Conservation (phyloP, 2,888 invertebrate species). For the Zhuqinia jingwanae region DNA sequence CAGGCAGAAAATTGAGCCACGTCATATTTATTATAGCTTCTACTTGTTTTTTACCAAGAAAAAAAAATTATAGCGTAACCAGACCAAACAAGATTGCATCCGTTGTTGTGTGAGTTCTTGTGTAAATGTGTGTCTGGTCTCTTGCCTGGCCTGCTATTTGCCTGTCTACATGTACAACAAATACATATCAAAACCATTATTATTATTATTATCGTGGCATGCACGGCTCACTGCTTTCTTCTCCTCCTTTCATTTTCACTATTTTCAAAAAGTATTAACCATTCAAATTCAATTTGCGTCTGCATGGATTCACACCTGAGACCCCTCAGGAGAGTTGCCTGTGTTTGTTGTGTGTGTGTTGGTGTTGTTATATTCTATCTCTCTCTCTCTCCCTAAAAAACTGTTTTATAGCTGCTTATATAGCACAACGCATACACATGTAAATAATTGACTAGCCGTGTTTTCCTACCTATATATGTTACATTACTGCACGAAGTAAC, state of each 20-base stretch:
- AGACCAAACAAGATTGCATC: constrained; percentile 55
- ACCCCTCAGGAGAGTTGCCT: constrained; percentile 56
- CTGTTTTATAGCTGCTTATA: too few species aligned
- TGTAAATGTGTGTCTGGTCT: constrained; percentile 28
- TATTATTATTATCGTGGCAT: constrained; percentile 44
- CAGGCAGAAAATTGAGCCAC: constrained; percentile 49
- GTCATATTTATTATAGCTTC: constrained; percentile 54
- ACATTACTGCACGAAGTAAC: not conserved
- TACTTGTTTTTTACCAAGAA: constrained; percentile 41
- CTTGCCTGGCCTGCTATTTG: not conserved
- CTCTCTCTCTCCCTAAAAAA: constrained; percentile 5
- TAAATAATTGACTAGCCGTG: too few species aligned
- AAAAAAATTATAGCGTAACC: constrained; percentile 46
- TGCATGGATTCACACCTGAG: constrained; percentile 72
- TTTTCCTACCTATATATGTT: too few species aligned
- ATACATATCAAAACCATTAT: constrained; percentile 21
- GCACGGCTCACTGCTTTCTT: constrained; percentile 48
- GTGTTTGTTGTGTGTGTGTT: constrained; percentile 40
- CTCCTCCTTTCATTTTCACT: constrained; percentile 69
- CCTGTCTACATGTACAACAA: not conserved
- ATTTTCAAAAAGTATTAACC: constrained; percentile 69
- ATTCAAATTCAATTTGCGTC: constrained; percentile 73
- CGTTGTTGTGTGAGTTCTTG: constrained; percentile 16
- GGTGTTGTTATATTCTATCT: constrained; percentile 9
- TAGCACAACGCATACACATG: too few species aligned